Evolutionary conservation across 2,113 vertebrate species (phyloP).

Genomic region (Conger conger): DNA sequence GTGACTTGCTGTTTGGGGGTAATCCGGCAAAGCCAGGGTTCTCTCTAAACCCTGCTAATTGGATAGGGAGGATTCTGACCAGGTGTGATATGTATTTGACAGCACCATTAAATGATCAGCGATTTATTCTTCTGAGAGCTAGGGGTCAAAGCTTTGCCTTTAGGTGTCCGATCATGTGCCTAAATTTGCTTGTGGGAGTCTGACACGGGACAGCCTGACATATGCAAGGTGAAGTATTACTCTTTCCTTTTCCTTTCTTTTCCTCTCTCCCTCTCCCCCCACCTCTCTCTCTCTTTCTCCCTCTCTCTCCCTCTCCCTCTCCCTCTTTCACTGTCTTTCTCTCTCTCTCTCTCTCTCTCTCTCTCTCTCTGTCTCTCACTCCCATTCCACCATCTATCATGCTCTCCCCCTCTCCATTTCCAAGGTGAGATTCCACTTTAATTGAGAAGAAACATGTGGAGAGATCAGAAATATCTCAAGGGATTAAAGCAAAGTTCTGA

Average conservation of each 20-base stretch:
- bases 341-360: conserved; percentile 33
- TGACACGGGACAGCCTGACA: conserved; percentile 43
- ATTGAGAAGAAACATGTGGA: conserved; percentile 99
- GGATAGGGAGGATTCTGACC: conserved; percentile 24
- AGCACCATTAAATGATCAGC: conserved; percentile 27
- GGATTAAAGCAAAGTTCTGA: conserved; percentile 90
- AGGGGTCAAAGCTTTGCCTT: conserved; percentile 2
- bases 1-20: neutral
- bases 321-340: conserved; percentile 36
- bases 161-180: conserved; percentile 39
- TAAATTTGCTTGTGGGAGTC: conserved; percentile 35
- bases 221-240: conserved; percentile 51
- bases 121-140: conserved; percentile 11
- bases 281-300: conserved; percentile 52
- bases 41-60: conserved; percentile 20
- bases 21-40: neutral
- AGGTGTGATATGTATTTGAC: conserved; percentile 32
- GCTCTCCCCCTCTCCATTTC: conserved; percentile 15
- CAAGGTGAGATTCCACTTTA: conserved; percentile 73
- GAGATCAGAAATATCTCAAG: conserved; percentile 98
- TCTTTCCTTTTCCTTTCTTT: conserved; percentile 44
- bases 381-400: conserved; percentile 36
- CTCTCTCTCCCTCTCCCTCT: conserved; percentile 35
- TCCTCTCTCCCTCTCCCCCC: conserved; percentile 35
- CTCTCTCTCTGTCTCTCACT: conserved; percentile 35